A percentile compares a stretch with the other conserved stretches of the same genome.
Conservation (phyloP, 2,113 vertebrate species). For the Leuciscus idus region DNA sequence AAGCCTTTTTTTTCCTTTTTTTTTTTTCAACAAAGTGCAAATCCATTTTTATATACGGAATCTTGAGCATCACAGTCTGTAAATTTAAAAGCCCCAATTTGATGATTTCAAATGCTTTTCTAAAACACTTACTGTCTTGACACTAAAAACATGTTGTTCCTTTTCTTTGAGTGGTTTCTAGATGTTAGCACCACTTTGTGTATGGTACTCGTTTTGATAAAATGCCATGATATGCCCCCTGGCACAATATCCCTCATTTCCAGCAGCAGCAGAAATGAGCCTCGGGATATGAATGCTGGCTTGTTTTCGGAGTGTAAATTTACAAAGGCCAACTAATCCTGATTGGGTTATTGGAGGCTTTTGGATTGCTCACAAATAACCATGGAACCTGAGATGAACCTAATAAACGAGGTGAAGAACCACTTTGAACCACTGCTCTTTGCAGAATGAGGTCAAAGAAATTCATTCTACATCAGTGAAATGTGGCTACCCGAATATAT, state of each 20-base stretch:
- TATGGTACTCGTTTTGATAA: constrained; percentile 4
- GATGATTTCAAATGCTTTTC: not conserved
- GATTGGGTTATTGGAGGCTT: constrained; percentile 8
- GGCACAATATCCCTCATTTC: not conserved
- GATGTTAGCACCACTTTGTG: constrained; percentile 1
- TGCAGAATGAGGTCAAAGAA: constrained; percentile 39
- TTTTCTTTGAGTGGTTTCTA: not conserved
- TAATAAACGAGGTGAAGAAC: constrained; percentile 27
- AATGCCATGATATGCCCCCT: constrained; percentile 7
- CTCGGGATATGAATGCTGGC: constrained; percentile 4
- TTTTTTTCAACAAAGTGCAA: not conserved
- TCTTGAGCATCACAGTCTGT: not conserved
- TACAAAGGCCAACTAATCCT: constrained; percentile 36
- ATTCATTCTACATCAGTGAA: constrained; percentile 12
- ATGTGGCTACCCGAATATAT: not conserved
- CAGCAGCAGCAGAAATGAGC: not conserved
- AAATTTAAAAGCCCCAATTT: not conserved
- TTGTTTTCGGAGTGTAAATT: constrained; percentile 23
- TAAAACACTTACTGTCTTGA: not conserved
- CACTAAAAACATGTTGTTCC: not conserved
- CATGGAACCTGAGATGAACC: constrained; percentile 13
- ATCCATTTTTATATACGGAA: not conserved
- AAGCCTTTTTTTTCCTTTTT: not conserved
- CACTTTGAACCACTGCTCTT: constrained; percentile 1
- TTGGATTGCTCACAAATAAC: constrained; percentile 13